Evolutionary conservation across 1,140 invertebrate genomes (phyloP).

Genomic region (Periplaneta americana): DNA sequence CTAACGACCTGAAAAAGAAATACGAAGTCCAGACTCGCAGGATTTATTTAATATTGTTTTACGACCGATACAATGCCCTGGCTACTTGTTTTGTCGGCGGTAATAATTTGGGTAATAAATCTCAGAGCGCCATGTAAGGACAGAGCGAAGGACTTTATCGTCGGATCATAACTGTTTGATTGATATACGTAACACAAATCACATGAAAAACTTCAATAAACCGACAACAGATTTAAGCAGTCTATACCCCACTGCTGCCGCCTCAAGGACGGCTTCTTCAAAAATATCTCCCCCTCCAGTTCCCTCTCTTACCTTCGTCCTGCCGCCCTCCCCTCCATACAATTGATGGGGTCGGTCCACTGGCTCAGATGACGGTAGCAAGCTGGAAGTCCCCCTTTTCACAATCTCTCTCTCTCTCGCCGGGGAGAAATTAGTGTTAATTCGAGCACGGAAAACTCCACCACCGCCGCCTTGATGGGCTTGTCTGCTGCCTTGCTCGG

Average conservation of each 20-base stretch:
- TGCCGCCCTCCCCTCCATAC: background rate
- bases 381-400: background rate
- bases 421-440: background rate
- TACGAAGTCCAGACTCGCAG: background rate
- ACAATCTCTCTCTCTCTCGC: no score
- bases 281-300: background rate
- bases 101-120: background rate
- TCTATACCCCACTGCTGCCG: background rate
- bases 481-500: background rate
- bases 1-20: background rate
- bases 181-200: background rate
- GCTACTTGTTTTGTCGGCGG: background rate
- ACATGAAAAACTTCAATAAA: background rate
- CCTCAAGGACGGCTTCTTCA: background rate
- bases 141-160: background rate
- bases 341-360: background rate
- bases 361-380: background rate
- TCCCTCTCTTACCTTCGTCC: background rate
- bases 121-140: background rate
- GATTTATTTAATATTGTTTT: background rate
- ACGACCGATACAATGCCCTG: background rate
- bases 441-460: constrained; percentile 3
- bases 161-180: background rate
- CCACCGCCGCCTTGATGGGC: no score
- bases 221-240: background rate